These are phyloP conservation scores for Synanthedon formicaeformis DNA, from an alignment of 2,888 invertebrate genomes.

Conservation along the genomic window DNA sequence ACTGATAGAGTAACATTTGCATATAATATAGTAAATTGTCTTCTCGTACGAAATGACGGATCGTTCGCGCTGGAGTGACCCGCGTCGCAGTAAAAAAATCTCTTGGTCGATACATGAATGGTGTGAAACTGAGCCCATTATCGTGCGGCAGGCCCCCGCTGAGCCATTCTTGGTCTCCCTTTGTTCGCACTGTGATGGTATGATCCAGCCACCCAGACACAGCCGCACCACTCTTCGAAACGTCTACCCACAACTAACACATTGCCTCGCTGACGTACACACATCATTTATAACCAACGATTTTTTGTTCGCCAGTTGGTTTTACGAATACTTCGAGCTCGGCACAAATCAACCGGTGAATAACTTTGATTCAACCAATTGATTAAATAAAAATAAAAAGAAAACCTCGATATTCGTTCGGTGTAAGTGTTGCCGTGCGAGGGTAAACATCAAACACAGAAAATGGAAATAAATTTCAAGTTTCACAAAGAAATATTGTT, in stretches of 20 bases:
- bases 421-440: neutral
- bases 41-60: conserved; percentile 25
- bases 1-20: conserved; percentile 21
- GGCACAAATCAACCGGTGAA: neutral
- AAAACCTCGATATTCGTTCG: neutral
- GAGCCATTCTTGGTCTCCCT: conserved; percentile 40
- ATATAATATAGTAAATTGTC: conserved; percentile 20
- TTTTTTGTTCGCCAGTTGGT: conserved; percentile 41
- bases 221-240: conserved; percentile 18
- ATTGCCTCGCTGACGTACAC: conserved; percentile 38
- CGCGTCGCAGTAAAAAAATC: conserved; percentile 37
- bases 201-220: neutral
- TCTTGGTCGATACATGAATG: conserved; percentile 40
- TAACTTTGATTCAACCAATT: neutral
- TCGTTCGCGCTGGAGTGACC: conserved; percentile 38
- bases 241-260: conserved; percentile 15
- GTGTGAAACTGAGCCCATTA: conserved; percentile 51
- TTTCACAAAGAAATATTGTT: conserved; percentile 17
- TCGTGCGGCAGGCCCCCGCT: conserved; percentile 39
- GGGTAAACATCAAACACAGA: neutral
- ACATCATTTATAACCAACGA: conserved; percentile 41
- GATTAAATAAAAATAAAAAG: conserved; percentile 7
- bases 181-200: conserved; percentile 21
- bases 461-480: conserved; percentile 3
- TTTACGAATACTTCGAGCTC: conserved; percentile 21